Evolutionary conservation across 2,113 vertebrate genomes (phyloP).

Genomic region (Hypocryptadius cinnamomeus): DNA sequence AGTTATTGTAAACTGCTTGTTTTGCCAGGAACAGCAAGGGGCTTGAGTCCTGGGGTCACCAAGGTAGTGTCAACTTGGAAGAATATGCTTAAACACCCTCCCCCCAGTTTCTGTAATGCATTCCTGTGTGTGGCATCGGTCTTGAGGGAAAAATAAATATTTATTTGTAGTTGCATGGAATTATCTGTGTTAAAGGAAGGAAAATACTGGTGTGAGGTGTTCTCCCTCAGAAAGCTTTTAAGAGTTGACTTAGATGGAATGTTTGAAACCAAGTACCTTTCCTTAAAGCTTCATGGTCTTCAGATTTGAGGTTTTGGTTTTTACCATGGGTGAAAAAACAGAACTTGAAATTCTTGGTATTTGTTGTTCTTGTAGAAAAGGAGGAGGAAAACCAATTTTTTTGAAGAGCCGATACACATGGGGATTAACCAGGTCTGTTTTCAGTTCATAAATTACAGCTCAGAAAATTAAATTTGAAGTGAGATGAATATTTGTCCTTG

Average conservation of each 20-base stretch:
- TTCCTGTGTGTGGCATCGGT: background rate
- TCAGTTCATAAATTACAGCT: background rate
- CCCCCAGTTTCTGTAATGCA: background rate
- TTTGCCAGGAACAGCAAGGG: background rate
- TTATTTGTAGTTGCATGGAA: background rate
- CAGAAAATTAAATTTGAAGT: background rate
- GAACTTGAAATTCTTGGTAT: background rate
- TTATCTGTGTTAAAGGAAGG: background rate
- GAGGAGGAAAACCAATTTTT: background rate
- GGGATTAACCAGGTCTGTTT: background rate
- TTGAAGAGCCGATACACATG: background rate
- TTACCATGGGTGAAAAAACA: background rate
- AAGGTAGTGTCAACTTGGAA: background rate
- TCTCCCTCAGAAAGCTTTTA: background rate
- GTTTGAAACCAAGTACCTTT: background rate
- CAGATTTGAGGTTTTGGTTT: background rate
- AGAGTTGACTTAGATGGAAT: background rate
- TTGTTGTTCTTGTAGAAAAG: background rate
- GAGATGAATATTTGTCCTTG: background rate
- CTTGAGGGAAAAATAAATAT: background rate
- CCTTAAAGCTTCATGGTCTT: background rate
- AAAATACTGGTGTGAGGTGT: background rate
- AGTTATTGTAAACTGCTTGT: background rate
- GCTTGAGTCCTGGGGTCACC: background rate
- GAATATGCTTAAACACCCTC: background rate